Base-by-base conservation (phyloP, 2,888 invertebrate genomes). In the Linyphia triangularis region DNA sequence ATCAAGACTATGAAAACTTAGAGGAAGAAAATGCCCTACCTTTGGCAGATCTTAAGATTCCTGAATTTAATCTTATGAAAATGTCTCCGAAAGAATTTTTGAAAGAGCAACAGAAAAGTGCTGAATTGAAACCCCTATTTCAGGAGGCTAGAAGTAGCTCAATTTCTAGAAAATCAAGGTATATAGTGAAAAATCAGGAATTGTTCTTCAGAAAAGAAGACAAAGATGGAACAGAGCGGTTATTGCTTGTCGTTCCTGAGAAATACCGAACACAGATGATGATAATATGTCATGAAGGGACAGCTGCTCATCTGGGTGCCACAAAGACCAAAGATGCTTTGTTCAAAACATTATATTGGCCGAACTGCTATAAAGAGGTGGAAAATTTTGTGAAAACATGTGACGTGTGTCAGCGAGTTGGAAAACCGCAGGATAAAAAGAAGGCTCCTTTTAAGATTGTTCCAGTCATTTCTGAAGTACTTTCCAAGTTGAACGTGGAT, bases 311-410 rank as follows among this genome's bases (percentile, higher is more conserved):
- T 59, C 28, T 69, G 13, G 81, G 69, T 1, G 22, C 19, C 10
- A 70, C 28, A 9, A 70, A 81, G 28, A 82, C 70, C 7, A 82
- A 82, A 61, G 70, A 70, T 61, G 40, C 40, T 9, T 28, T 82
- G 22, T 57, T 59, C 10, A 81, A 59, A 16, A 40, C 37, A 6
- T 81, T 82, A 5, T 82, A 33, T 30, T 73, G 63, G 65, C 65
- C 65, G 5, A 67, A 51, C 9, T 84, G 65, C 22, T 84, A 51
- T 33, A 65, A 30, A 26, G 73, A 84, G 16, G 59, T 65, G 2
- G 73, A 73, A 26, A 13, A 63, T 5, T 73, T 65, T 73, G 83
- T 84, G 5, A 40, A 19, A 5, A 57, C 65, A 0, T 33, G 84
- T 57, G 84, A 65, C 24, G 24, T 7, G 0, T 84, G 73, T 33